Conservation (phyloP, 2,888 invertebrate species). For the Drosophila anomalata region DNA sequence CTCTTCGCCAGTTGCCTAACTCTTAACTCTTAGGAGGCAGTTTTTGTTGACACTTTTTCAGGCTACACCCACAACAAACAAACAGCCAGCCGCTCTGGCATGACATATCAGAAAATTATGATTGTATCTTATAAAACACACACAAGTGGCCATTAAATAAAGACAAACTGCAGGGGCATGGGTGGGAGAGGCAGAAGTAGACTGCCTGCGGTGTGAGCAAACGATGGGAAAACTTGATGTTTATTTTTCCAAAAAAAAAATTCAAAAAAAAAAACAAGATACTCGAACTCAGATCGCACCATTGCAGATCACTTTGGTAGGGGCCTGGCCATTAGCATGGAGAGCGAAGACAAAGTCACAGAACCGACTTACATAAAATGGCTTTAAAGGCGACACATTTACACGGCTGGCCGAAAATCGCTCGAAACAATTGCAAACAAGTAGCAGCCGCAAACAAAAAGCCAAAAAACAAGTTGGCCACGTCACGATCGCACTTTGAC, state of each 20-base stretch:
- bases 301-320: constrained; percentile 45
- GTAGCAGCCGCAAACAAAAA: constrained; percentile 29
- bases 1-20: constrained; percentile 12
- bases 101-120: constrained; percentile 77
- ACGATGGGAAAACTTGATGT: constrained; percentile 57
- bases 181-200: neutral
- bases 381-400: constrained; percentile 80
- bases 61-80: constrained; percentile 29
- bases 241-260: constrained; percentile 34
- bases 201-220: constrained; percentile 37
- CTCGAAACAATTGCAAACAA: constrained; percentile 73
- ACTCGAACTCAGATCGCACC: constrained; percentile 32
- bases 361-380: constrained; percentile 78
- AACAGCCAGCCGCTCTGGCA: constrained; percentile 56
- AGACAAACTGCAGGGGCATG: constrained; percentile 15
- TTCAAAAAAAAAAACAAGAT: constrained; percentile 2
- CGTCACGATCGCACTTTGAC: constrained; percentile 80
- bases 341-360: constrained; percentile 57
- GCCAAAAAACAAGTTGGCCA: constrained; percentile 73
- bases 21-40: constrained; percentile 12
- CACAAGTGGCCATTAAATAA: constrained; percentile 62
- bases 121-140: constrained; percentile 72
- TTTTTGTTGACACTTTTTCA: constrained; percentile 34
- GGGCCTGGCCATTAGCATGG: constrained; percentile 51
- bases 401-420: constrained; percentile 57